Evolutionary conservation across 1,140 invertebrate species (phyloP), one percentile per base, ranked within the genome.

Genomic region (Odontomachus brunneus): DNA sequence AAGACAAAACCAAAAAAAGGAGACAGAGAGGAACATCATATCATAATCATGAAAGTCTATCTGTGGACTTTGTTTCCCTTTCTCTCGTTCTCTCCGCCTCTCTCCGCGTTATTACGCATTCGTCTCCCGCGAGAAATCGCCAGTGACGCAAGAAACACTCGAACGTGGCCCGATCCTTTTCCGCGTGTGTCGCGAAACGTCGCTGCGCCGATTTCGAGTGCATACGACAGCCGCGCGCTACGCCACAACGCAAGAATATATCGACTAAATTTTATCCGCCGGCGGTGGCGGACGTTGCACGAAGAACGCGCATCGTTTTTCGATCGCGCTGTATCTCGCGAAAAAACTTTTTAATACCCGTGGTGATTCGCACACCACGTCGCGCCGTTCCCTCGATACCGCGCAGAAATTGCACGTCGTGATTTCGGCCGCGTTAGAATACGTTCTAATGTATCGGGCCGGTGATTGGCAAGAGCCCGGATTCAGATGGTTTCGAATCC

Each of bases 301-400:
- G 24, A 49, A 14, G 48, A 38, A 66, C n/a, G 26, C 66, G 44
- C 66, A 66, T 76, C 74, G 60, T 67, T 67, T 78, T 78, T 67
- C 62, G 62, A 78, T 55, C 62, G 7, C 44, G 44, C 11, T 33
- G 5, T 33, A 9, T 24, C 19, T 1, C 44, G 48, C n/a, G 48
- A 22, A 67, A 67, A 26, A 24, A 26, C 24, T 55, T 72, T 78
- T 55, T 44, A 57, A 57, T 57, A 57, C 4, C 1, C 51, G 66
- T 19, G 33, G 53, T 49, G 22, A 66, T 71, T 26, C 33, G 9
- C 9, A 44, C 19, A 15, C 14, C 9, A 33, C 57, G 59, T 71
- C 75, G 75, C 22, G 33, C 69, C 38, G 3, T 9, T 11, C 38
- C 9, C 3, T 11, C 75, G 29, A 33, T 33, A 33, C 5, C 29